Evolutionary conservation across 2,113 vertebrate species (phyloP), one percentile per base, ranked within the genome.

Genomic region (Anthoscopus minutus): DNA sequence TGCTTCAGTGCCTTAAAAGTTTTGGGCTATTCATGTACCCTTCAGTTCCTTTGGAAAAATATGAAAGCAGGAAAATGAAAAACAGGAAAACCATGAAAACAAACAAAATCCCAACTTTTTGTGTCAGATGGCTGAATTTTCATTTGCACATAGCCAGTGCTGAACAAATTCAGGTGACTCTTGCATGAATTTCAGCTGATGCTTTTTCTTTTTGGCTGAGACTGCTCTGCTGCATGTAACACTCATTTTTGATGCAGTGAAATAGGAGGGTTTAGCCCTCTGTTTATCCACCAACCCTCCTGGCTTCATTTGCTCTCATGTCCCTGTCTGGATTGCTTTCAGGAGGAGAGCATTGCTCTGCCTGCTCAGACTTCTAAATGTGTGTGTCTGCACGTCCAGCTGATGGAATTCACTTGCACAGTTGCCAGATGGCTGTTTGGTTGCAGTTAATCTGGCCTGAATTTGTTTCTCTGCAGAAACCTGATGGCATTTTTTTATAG

Each of bases 351-450:
- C 0, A 0, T 53, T 54, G 48, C 37, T 82, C 28, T 1, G 5
- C 54, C 67, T 81, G 81, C 77, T 78, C 48, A 54, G 79, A 18
- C 47, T 88, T 69, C 18, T 44, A 31, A 48, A 7, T 2, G 1
- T 21, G 27, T 53, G 13, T 0, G 11, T 53, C 74, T 81, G 79
- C 54, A 15, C 0, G 13, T 81, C 81, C 1, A 6, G 62, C 71
- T 69, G 87, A 60, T 87, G 66, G 84, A 79, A 76, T 37, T 82
- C n/a, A 42, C 58, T 54, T 71, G 82, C 56, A 38, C 60, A 25
- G 15, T 88, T 92, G 81, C 77, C 91, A 93, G 91, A 67, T 92
- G 81, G 74, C 66, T 80, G 14, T 73, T 95, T 48, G 73, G 53
- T 89, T 71, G 81, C 73, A 14, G 31, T 79, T 85, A 42, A 67